These are phyloP conservation scores for Noturus placidus DNA, from an alignment of 2,113 vertebrate genomes.

Conservation along the genomic window DNA sequence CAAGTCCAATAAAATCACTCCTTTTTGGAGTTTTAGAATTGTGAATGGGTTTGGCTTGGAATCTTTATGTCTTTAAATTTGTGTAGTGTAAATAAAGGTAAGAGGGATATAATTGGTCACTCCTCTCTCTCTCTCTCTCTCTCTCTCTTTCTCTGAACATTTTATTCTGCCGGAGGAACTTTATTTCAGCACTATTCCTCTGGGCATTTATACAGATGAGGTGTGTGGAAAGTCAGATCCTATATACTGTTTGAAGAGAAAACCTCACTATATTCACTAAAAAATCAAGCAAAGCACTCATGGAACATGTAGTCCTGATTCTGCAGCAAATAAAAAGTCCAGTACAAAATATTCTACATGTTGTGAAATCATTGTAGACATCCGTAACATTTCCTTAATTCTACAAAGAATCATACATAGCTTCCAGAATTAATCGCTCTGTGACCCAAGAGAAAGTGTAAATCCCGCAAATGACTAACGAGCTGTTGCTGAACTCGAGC, in stretches of 20 bases:
- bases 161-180: not conserved
- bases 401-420: not conserved
- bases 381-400: not conserved
- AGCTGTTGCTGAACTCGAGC: conserved; percentile 49
- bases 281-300: not conserved
- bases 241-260: not conserved
- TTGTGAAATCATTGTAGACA: not conserved
- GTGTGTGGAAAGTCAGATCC: not conserved
- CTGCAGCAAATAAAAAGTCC: not conserved
- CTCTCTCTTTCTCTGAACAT: not conserved
- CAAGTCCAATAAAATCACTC: not conserved
- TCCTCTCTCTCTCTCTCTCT: not conserved
- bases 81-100: not conserved
- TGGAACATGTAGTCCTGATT: not conserved
- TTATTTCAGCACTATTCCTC: not conserved
- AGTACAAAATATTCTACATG: not conserved
- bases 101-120: not conserved
- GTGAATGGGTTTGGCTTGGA: not conserved
- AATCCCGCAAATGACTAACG: conserved; percentile 57
- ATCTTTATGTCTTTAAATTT: not conserved
- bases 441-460: not conserved
- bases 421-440: not conserved
- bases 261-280: not conserved
- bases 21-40: not conserved
- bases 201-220: not conserved